phyloP scores from a whole-genome alignment of 2,797 vertebrate genomes.

The Poliocrania exsul region DNA sequence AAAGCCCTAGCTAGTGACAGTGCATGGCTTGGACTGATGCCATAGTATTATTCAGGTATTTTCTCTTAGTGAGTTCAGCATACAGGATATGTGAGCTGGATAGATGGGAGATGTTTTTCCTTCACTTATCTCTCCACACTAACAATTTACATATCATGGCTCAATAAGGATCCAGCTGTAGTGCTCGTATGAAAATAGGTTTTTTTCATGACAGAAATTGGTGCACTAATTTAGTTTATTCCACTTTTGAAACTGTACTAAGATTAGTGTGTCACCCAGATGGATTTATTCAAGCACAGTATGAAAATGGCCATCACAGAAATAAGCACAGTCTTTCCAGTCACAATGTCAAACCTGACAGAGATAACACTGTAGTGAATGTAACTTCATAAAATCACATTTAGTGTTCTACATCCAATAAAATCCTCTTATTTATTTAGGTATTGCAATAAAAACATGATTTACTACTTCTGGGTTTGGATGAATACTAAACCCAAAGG shows the following conservation, averaged over 20 bases:
- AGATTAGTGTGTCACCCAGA: conserved; percentile 17
- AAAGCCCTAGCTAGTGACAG: neutral
- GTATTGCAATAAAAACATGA: neutral
- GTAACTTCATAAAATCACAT: neutral
- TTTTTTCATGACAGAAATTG: conserved; percentile 14
- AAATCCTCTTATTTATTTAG: conserved; percentile 1
- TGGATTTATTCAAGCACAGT: conserved; percentile 57
- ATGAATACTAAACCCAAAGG: neutral
- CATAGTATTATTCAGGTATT: neutral
- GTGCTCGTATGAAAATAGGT: conserved; percentile 36
- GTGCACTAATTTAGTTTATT: conserved; percentile 40
- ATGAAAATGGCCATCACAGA: conserved; percentile 53
- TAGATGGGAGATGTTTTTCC: neutral
- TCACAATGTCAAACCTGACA: conserved; percentile 27
- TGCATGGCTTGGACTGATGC: neutral
- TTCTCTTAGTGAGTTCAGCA: neutral
- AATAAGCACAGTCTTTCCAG: conserved; percentile 18
- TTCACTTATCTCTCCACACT: neutral
- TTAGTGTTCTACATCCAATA: neutral
- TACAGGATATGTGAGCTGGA: neutral
- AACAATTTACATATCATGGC: conserved; percentile 13
- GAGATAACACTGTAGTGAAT: neutral
- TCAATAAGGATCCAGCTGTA: neutral
- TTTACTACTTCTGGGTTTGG: neutral
- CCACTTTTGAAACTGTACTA: conserved; percentile 41